These are phyloP conservation scores for Ovibos moschatus DNA, from an alignment of 2,113 vertebrate species.

Conservation along the genomic window DNA sequence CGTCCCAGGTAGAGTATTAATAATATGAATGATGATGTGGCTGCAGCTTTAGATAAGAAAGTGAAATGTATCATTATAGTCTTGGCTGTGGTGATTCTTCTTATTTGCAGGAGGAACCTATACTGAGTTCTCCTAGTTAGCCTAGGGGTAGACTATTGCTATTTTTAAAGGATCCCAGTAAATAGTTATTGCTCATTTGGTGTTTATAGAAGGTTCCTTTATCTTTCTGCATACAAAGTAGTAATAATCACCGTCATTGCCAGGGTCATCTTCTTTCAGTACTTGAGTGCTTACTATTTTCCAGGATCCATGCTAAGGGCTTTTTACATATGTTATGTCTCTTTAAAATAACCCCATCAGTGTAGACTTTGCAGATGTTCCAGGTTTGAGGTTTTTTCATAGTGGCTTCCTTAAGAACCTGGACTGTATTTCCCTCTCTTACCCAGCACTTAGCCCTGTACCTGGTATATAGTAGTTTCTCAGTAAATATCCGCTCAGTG, in stretches of 20 bases:
- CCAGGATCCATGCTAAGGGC: not conserved
- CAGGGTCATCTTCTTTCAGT: not conserved
- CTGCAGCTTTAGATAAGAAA: constrained; percentile 52
- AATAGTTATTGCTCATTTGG: constrained; percentile 60
- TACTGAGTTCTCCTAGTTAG: constrained; percentile 35
- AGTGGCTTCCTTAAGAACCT: not conserved
- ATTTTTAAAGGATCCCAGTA: not conserved
- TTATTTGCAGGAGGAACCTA: constrained; percentile 40
- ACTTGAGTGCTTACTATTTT: not conserved
- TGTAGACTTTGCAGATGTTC: not conserved
- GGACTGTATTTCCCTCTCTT: not conserved
- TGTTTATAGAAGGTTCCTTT: constrained; percentile 49
- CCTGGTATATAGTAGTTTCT: not conserved
- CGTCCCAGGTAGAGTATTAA: not conserved
- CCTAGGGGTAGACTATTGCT: constrained; percentile 31
- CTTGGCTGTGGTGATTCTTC: not conserved
- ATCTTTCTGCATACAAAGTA: not conserved
- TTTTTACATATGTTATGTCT: not conserved
- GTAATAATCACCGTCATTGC: not conserved
- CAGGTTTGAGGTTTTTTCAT: not conserved
- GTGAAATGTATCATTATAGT: constrained; percentile 38
- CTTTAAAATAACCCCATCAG: not conserved
- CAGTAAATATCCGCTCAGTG: not conserved
- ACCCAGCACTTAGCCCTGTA: not conserved
- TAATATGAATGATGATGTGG: constrained; percentile 27